phyloP scores from a whole-genome alignment of 2,113 vertebrate genomes.

The Ia io region DNA sequence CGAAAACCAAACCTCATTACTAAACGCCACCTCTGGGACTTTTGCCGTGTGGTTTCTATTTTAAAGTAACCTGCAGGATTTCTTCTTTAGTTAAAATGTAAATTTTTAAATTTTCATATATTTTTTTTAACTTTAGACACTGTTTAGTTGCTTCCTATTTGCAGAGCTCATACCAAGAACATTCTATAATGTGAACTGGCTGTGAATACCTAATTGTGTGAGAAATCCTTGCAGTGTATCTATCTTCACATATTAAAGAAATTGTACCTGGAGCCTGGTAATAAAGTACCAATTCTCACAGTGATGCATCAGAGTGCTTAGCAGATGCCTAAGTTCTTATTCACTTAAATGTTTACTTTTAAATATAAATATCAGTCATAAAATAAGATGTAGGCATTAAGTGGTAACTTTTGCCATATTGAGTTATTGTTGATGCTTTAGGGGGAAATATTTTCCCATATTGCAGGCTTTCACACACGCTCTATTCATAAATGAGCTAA shows the following conservation, averaged over 20 bases:
- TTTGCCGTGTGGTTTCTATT: conserved; percentile 43
- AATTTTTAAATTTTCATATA: conserved; percentile 18
- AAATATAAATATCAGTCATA: not conserved
- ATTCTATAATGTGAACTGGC: conserved; percentile 6
- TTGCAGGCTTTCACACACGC: not conserved
- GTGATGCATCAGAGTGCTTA: not conserved
- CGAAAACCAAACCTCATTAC: conserved; percentile 14
- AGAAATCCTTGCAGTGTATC: not conserved
- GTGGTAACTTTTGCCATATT: not conserved
- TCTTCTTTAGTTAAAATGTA: conserved; percentile 67
- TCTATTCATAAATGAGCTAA: not conserved
- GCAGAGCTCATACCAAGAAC: conserved; percentile 9
- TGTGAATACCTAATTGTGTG: not conserved
- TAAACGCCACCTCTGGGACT: conserved; percentile 11
- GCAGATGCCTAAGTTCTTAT: not conserved
- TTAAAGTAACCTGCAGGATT: not conserved
- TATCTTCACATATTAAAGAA: not conserved
- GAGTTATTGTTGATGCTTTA: not conserved
- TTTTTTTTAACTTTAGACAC: conserved; percentile 4
- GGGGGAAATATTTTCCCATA: not conserved
- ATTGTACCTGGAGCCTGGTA: not conserved
- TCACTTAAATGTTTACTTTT: conserved; percentile 16
- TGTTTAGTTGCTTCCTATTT: conserved; percentile 5
- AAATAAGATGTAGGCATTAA: not conserved
- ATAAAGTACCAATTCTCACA: not conserved